Evolutionary conservation across 2,797 vertebrate species (phyloP).

Genomic region (Pelobates cultripes): DNA sequence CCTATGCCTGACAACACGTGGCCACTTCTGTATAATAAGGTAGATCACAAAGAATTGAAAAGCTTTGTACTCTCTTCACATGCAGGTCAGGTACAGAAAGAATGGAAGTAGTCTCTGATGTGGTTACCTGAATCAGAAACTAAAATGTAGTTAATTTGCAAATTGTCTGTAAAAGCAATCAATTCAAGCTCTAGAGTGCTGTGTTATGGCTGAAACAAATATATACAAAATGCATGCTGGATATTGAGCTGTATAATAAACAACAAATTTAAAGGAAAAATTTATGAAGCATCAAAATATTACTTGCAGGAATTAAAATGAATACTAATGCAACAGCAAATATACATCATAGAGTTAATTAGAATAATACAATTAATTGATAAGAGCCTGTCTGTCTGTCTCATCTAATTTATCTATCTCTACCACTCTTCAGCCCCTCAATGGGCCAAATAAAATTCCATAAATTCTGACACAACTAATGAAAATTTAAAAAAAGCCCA

Average conservation of each 20-base stretch:
- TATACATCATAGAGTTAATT: no score
- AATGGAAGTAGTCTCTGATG: conserved; percentile 39
- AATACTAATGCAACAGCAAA: no score
- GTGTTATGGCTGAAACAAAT: conserved; percentile 8
- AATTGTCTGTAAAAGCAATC: conserved; percentile 37
- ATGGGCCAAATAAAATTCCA: no score
- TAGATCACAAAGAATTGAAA: conserved; percentile 39
- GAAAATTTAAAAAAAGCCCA: no score
- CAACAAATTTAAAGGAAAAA: background rate
- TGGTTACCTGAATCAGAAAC: conserved; percentile 41
- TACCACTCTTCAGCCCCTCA: no score
- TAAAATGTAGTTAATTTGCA: conserved; percentile 36
- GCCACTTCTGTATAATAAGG: conserved; percentile 48
- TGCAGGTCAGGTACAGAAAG: conserved; percentile 32
- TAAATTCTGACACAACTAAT: no score
- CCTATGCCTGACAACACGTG: conserved; percentile 11
- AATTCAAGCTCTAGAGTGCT: conserved; percentile 2
- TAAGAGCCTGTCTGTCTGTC: no score
- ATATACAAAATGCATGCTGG: background rate
- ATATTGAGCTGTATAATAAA: background rate
- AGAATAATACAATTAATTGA: no score
- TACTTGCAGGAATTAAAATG: no score
- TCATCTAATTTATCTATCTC: no score
- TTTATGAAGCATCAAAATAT: no score
- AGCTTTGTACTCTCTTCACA: conserved; percentile 14